Base-by-base conservation (phyloP, 2,797 vertebrate genomes). In the Oryzias dopingdopingensis region DNA sequence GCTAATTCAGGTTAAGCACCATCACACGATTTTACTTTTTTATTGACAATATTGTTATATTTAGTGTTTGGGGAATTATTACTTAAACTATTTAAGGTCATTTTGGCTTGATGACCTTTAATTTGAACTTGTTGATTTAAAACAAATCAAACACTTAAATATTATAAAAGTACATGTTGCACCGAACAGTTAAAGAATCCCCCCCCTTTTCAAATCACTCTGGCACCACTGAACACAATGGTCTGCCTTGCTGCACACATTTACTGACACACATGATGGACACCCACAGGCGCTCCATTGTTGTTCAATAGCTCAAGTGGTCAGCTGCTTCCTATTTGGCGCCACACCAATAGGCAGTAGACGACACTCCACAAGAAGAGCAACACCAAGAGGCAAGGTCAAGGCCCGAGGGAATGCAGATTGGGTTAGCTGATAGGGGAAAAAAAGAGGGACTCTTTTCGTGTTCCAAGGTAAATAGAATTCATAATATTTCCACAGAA, bases 261-360 rank as follows among this genome's bases (percentile, higher is more conserved):
- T 45, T 44, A 67, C 20, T 49, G 41, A 59, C 20, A 74, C 17
- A 59, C 20, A 58, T 42, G 58, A 63, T 55, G 65, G 49, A 50
- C 42, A 56, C 24, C 44, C 37, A 40, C 54, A 49, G 41, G 8
- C 68, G 22, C 52, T 41, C 76, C 51, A 17, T 59, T 65, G 62
- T 69, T 59, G 62, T 56, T 61, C 22, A 50, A 49, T 57, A 59
- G 81, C 84, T 70, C 85, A 87, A 89, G 84, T 83, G 84, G 85
- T 92, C 91, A 92, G 89, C 89, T 92, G 90, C 82, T 89, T 89
- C 86, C 91, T 88, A 69, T 76, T 80, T 88, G 88, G 86, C 90
- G 83, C 90, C 89, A 89, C 84, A 90, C 84, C 87, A 93, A 86
- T 81, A 80, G 52, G 51, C 51, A 12, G 67, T 66, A 43, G n/a